These are phyloP conservation scores for Champsocephalus esox DNA, from an alignment of 2,797 vertebrate species.

Conservation along the genomic window DNA sequence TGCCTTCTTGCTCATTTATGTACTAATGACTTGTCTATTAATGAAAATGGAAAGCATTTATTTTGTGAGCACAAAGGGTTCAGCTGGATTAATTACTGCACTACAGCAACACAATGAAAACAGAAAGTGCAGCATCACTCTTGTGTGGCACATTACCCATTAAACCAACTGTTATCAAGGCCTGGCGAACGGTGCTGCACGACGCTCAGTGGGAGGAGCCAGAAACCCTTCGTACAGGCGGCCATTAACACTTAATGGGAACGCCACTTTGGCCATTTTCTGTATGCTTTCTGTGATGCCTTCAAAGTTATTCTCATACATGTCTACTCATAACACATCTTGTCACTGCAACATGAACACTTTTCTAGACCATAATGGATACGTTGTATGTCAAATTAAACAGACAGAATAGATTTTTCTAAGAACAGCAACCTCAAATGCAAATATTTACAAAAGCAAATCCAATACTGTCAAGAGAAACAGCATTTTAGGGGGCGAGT, in stretches of 20 bases:
- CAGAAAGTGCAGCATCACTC: constrained; percentile 80
- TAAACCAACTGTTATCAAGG: constrained; percentile 84
- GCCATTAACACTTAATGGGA: constrained; percentile 59
- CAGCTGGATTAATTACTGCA: constrained; percentile 88
- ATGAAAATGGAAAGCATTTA: constrained; percentile 90
- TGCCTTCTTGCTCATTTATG: constrained; percentile 85
- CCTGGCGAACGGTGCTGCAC: constrained; percentile 57
- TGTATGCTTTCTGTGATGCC: constrained; percentile 14
- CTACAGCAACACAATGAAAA: constrained; percentile 85
- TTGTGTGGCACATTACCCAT: constrained; percentile 81
- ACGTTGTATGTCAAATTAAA: too few relatives aligned
- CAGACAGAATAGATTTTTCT: too few relatives aligned
- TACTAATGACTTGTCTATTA: constrained; percentile 89
- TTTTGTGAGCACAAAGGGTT: constrained; percentile 86
- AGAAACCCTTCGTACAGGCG: constrained; percentile 23
- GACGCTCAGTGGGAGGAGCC: constrained; percentile 32
- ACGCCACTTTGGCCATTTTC: constrained; percentile 33
- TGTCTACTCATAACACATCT: constrained; percentile 1
- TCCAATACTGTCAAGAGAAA: constrained; percentile 20
- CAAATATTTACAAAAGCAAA: constrained; percentile 10
- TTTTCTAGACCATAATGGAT: constrained; percentile 19
- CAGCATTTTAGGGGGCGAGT: neutral
- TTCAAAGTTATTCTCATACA: constrained; percentile 17
- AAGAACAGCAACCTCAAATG: too few relatives aligned
- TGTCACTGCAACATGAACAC: constrained; percentile 8